Evolutionary conservation across 2,113 vertebrate genomes (phyloP).

Genomic region (Pituophis catenifer): DNA sequence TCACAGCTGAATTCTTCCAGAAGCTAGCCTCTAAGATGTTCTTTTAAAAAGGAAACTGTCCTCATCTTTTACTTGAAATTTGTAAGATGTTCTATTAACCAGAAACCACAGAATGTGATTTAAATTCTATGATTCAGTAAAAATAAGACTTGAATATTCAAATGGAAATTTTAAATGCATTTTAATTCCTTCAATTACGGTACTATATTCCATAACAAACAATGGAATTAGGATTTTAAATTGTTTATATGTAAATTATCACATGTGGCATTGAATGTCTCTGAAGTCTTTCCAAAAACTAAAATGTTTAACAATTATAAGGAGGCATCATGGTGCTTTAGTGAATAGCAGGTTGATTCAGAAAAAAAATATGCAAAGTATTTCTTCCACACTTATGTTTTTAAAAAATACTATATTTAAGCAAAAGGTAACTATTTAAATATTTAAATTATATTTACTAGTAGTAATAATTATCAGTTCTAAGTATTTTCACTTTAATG

Average conservation of each 20-base stretch:
- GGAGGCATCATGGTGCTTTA: not conserved
- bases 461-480: not conserved
- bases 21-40: slow-evolving; percentile 8
- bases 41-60: not conserved
- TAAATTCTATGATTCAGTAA: slow-evolving; percentile 8
- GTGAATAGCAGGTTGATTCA: not conserved
- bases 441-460: not conserved
- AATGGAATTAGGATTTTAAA: not conserved
- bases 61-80: slow-evolving; percentile 21
- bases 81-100: not conserved
- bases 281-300: not conserved
- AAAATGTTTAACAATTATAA: not conserved
- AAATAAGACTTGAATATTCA: slow-evolving; percentile 17
- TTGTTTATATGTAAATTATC: not conserved
- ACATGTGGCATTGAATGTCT: not conserved
- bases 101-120: slow-evolving; percentile 27
- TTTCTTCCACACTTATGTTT: not conserved
- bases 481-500: not conserved
- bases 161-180: not conserved
- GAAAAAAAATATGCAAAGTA: not conserved
- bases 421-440: not conserved
- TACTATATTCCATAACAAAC: not conserved
- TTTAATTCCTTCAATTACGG: not conserved
- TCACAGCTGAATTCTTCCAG: slow-evolving; percentile 11
- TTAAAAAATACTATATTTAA: not conserved